Percentiles rank a stretch among this genome's conserved stretches.
phyloP scores from a whole-genome alignment of 2,797 vertebrate species.

The Chloroceryle amazona region DNA sequence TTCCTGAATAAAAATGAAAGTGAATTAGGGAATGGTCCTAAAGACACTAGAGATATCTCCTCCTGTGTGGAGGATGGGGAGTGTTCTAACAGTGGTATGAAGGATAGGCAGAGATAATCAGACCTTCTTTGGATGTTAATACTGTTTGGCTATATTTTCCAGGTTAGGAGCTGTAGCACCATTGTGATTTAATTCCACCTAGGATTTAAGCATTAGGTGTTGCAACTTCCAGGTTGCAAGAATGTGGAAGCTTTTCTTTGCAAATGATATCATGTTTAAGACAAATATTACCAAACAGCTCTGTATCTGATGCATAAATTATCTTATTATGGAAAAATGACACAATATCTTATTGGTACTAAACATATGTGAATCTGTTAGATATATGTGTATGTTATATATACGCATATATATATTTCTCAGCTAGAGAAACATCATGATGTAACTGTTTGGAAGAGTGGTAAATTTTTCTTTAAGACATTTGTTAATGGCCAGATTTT shows the following conservation, averaged over 20 bases:
- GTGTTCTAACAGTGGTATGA: not conserved
- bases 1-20: conserved; percentile 9
- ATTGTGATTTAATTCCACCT: not conserved
- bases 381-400: not conserved
- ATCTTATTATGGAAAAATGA: not conserved
- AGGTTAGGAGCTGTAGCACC: not conserved
- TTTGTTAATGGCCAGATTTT: not conserved
- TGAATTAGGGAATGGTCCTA: not conserved
- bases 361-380: not conserved
- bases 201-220: not conserved
- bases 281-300: not conserved
- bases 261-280: not conserved
- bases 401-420: not conserved
- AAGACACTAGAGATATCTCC: not conserved
- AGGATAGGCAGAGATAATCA: not conserved
- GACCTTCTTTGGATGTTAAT: not conserved
- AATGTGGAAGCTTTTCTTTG: not conserved
- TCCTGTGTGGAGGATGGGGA: not conserved
- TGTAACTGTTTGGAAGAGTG: not conserved
- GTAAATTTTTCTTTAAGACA: not conserved
- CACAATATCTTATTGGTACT: not conserved
- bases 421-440: not conserved
- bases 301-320: not conserved
- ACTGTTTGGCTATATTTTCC: not conserved
- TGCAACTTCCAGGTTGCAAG: not conserved